phyloP scores from a whole-genome alignment of 2,888 invertebrate genomes.

The Zygogramma bicolorata region DNA sequence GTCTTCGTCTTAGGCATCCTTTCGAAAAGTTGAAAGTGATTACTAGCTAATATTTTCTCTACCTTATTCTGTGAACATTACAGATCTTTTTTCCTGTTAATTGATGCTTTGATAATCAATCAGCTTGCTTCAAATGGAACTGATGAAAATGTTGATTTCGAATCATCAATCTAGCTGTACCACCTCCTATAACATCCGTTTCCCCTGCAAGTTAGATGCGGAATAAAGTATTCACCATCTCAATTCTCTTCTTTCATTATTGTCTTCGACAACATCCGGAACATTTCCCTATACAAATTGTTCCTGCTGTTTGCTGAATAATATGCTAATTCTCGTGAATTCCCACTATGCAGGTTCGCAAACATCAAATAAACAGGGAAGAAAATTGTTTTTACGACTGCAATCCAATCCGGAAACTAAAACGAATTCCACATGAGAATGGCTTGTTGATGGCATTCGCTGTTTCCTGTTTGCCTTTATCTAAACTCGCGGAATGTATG shows the following conservation, averaged over 20 bases:
- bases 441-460: neutral
- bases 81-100: too few relatives aligned
- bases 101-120: too few relatives aligned
- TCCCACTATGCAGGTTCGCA: neutral
- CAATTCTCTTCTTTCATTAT: neutral
- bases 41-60: too few relatives aligned
- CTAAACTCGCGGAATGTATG: neutral
- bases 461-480: neutral
- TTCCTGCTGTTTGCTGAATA: neutral
- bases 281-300: too few relatives aligned
- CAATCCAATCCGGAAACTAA: neutral
- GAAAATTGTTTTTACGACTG: slow-evolving; percentile 1
- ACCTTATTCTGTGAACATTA: too few relatives aligned
- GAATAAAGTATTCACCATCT: neutral
- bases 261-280: neutral
- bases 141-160: too few relatives aligned
- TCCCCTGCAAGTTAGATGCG: too few relatives aligned
- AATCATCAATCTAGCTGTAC: too few relatives aligned
- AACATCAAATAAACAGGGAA: neutral
- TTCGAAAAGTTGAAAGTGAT: too few relatives aligned
- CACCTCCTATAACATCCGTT: too few relatives aligned
- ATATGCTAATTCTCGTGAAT: neutral
- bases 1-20: too few relatives aligned
- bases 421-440: neutral
- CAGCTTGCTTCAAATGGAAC: too few relatives aligned